Evolutionary conservation across 1,140 invertebrate species (phyloP), one percentile per base, ranked within the genome.

Genomic region (Vollenhovia emeryi): DNA sequence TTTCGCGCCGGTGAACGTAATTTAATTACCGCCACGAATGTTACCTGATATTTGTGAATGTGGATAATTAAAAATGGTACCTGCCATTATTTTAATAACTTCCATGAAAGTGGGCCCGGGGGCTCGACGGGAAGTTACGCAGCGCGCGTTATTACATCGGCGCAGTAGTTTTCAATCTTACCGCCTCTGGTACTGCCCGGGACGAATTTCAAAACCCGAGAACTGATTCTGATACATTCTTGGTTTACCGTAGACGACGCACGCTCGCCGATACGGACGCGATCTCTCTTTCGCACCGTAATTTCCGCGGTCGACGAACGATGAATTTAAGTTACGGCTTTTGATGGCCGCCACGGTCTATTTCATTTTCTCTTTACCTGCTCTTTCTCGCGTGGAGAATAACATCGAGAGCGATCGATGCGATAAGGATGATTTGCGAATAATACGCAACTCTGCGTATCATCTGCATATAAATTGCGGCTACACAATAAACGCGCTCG

Each of bases 81-180:
- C n/a, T 71, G 36, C 30, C 62, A 80, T 82, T 71, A 57, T 82
- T 82, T 57, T 73, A 80, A 80, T 82, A 71, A 71, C 7, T 45
- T 36, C 15, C 1, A 40, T 68, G 68, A 43, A 55, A 40, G 7
- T 9, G 5, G 1, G 11, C 0, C 24, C 6, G 18, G 30, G 0
- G 30, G 3, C 21, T 33, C 13, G 27, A 9, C 13, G 3, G 33
- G n/a, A 50, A 66, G 15, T n/a, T 45, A 6, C 62, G 21, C 21
- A 13, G 60, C 50, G 33, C 11, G 64, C 33, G 9, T 1, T 68
- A 21, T 59, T 27, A 15, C 11, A 18, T 60, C n/a, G 33, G 8
- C 27, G 27, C 27, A 4, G n/a, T 64, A 82, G 43, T 59, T 80
- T 71, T 80, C 48, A 52, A 30, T 33, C 18, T 80, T 21, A 24